Conservation (phyloP, 2,113 vertebrate species). For the Lipotes vexillifer region DNA sequence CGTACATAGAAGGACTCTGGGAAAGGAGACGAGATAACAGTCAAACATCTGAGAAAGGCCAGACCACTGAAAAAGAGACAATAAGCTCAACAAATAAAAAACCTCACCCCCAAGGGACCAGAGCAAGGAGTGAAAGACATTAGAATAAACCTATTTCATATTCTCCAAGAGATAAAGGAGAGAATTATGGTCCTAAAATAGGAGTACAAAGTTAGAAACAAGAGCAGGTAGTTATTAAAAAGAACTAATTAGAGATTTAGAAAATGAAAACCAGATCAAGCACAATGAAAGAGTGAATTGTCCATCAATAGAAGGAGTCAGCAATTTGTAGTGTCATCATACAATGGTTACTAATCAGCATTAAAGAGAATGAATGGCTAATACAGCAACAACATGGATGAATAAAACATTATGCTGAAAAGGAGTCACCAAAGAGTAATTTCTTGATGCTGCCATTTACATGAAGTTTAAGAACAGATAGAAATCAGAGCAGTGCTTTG, state of each 20-base stretch:
- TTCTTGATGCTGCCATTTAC: not conserved
- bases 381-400: not conserved
- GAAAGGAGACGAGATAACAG: not conserved
- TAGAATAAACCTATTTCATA: not conserved
- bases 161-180: not conserved
- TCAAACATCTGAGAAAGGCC: not conserved
- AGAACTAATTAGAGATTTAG: not conserved
- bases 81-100: not conserved
- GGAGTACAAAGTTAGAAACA: not conserved
- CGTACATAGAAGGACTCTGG: not conserved
- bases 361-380: not conserved
- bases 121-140: not conserved
- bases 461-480: not conserved
- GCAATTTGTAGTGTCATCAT: not conserved
- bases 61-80: not conserved
- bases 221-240: not conserved
- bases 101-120: not conserved
- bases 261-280: not conserved
- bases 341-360: not conserved
- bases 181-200: not conserved
- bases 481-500: not conserved
- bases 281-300: not conserved
- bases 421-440: not conserved
- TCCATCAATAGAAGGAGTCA: not conserved
- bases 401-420: not conserved